Conservation (phyloP, 2,113 vertebrate species). For the Nesogale talazaci region DNA sequence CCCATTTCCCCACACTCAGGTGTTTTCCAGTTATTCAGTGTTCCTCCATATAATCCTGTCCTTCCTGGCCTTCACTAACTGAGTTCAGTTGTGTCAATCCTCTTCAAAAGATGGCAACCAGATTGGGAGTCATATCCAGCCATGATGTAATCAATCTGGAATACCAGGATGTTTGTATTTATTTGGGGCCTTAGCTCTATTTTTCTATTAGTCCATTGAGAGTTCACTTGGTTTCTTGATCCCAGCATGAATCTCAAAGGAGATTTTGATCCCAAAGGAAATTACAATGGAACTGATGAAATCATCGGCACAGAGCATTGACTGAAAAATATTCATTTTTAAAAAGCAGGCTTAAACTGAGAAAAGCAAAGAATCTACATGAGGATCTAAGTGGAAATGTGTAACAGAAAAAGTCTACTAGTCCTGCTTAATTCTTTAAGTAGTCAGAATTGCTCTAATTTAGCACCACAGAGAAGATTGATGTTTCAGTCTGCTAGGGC, state of each 20-base stretch:
- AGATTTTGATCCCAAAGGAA: neutral
- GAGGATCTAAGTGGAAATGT: neutral
- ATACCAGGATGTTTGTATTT: neutral
- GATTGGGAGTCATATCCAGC: neutral
- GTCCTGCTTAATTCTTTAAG: neutral
- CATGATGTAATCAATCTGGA: neutral
- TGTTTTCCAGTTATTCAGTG: neutral
- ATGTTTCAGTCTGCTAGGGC: neutral
- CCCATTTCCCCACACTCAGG: neutral
- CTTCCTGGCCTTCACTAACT: neutral
- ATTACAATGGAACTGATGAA: neutral
- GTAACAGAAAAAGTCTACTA: neutral
- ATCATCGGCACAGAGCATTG: neutral
- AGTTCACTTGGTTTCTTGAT: neutral
- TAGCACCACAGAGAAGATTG: slow-evolving; percentile 38
- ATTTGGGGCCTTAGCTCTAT: neutral
- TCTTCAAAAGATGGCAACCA: neutral
- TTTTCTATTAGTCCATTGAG: neutral
- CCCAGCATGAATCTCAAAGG: neutral
- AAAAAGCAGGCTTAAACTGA: slow-evolving; percentile 1
- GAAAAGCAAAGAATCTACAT: neutral
- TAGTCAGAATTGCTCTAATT: slow-evolving; percentile 45
- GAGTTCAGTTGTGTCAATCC: neutral
- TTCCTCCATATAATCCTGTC: neutral
- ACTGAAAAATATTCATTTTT: neutral